A percentile compares a stretch with the other conserved stretches of the same genome.
These are phyloP conservation scores for Lasioglossum marginatum DNA, from an alignment of 2,888 invertebrate species.

Conservation along the genomic window DNA sequence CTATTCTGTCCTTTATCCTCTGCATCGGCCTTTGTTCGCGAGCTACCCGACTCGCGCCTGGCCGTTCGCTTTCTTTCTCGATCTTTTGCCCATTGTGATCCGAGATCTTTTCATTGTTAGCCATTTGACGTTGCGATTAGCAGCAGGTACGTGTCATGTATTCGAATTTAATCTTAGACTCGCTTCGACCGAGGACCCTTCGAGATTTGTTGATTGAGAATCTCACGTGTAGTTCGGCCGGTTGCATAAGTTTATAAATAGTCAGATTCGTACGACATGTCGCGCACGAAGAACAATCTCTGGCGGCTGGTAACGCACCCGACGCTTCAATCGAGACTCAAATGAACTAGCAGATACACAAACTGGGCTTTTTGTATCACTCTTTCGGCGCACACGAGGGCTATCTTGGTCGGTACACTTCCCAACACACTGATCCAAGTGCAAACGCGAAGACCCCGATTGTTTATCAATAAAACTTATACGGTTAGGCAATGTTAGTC, in stretches of 20 bases:
- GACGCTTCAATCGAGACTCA: not conserved
- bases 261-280: too few relatives aligned
- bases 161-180: constrained; percentile 36
- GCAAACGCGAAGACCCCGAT: not conserved
- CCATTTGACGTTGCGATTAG: constrained; percentile 48
- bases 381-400: not conserved
- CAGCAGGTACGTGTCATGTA: not conserved
- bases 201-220: not conserved
- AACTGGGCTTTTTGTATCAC: not conserved
- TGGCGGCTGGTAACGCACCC: not conserved
- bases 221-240: not conserved
- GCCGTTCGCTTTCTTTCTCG: constrained; percentile 48
- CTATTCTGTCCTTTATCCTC: constrained; percentile 49
- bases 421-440: not conserved
- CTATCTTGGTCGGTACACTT: not conserved
- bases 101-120: constrained; percentile 52
- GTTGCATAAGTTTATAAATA: constrained; percentile 8
- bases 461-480: not conserved
- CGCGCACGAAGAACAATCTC: not conserved
- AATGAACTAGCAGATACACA: not conserved
- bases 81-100: constrained; percentile 36
- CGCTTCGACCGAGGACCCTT: not conserved
- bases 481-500: not conserved
- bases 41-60: not conserved
- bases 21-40: constrained; percentile 50